phyloP scores from a whole-genome alignment of 2,113 vertebrate species.

The Tachysurus vachellii region DNA sequence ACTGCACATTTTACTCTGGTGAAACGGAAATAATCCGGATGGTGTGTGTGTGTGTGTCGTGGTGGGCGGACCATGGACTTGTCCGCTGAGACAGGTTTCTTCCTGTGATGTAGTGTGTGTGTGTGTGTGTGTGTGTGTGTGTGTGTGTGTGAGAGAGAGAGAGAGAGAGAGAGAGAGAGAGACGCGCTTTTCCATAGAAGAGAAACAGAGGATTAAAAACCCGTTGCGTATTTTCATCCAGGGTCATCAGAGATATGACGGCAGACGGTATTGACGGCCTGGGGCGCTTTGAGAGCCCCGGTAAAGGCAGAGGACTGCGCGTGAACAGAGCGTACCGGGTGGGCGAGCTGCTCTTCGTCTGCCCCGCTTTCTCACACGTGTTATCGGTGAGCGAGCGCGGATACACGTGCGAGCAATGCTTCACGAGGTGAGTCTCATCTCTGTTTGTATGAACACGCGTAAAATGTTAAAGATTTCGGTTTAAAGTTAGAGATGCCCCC shows the following conservation, averaged over 20 bases:
- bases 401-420: conserved; percentile 87
- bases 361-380: conserved; percentile 82
- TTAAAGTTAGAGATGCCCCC: background rate
- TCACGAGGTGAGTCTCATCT: conserved; percentile 77
- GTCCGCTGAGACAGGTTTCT: background rate
- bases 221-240: background rate
- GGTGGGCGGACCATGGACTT: conserved; percentile 7
- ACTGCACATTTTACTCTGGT: background rate
- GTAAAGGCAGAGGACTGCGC: conserved; percentile 86
- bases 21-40: background rate
- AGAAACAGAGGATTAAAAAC: background rate
- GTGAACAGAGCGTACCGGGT: conserved; percentile 74
- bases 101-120: background rate
- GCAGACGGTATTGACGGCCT: conserved; percentile 70
- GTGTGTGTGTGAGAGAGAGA: no score
- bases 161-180: background rate
- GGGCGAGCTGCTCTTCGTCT: conserved; percentile 84
- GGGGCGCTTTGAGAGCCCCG: conserved; percentile 83
- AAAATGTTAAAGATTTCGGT: accelerated
- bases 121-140: background rate
- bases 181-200: background rate
- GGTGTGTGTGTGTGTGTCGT: background rate
- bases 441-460: background rate
- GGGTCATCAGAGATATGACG: conserved; percentile 60
- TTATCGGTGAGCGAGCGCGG: conserved; percentile 83